Evolutionary conservation across 2,888 invertebrate genomes (phyloP), one percentile per base, ranked within the genome.

Genomic region (Andrena marginata): DNA sequence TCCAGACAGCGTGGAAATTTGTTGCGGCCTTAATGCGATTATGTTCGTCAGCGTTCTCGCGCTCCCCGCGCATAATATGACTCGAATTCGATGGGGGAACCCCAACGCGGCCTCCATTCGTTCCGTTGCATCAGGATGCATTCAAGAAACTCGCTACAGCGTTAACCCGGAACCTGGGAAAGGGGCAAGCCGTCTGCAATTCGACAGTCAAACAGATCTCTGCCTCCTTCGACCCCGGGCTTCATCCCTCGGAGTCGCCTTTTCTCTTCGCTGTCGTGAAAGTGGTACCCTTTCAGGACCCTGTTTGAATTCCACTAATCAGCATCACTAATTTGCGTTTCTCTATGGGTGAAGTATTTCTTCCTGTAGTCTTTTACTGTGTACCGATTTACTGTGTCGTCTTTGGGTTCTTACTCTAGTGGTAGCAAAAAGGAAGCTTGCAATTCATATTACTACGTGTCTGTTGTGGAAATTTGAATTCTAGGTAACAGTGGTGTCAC

Each of bases 1-100:
- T 81, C 82, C 71, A 78, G 81, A 62, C 65, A 20, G 35, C 74
- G 73, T 63, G 62, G 82, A 82, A 85, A 85, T 85, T 85, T 85
- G 85, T 88, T 83, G 82, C 83, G 74, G 77, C 82, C 77, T 85
- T 88, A 88, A 88, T 88, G 72, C 82, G 84, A 82, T 84, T 84
- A 82, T 62, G 84, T 72, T 84, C 84, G 78, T 84, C 82, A 78
- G 78, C 78, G 82, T 75, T 82, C 71, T 42, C 83, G 56, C 72
- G 77, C 76, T 73, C 42, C 29, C 10, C 68, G 65, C 54, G 65
- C 76, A 87, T 87, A 87, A 87, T 87, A 64, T 78, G 65, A 64
- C 68, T 67, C 79, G 83, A 87, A 87, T 83, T 80, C 74, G 87
- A 77, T 82, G 76, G 29, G 69, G 69, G 48, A 56, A n/a, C n/a